These are phyloP conservation scores for Lasius fuliginosus DNA, from an alignment of 2,888 invertebrate species.

Conservation along the genomic window DNA sequence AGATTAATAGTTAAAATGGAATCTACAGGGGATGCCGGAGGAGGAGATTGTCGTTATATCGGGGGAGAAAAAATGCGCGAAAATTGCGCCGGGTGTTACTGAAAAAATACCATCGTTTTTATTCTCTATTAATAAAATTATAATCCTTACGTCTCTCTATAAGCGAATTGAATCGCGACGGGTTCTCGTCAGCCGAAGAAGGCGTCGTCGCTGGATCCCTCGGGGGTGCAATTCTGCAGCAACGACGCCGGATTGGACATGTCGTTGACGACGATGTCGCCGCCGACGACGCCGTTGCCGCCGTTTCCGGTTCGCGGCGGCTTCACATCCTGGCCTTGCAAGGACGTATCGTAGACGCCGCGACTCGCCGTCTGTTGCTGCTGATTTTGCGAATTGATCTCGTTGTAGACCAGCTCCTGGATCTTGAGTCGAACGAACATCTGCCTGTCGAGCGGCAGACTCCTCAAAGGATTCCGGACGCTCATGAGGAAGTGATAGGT, in stretches of 20 bases:
- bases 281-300: constrained; percentile 44
- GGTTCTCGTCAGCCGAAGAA: constrained; percentile 67
- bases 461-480: constrained; percentile 77
- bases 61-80: not conserved
- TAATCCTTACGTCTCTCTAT: constrained; percentile 64
- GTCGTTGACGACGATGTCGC: constrained; percentile 59
- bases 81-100: constrained; percentile 43
- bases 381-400: constrained; percentile 77
- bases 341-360: constrained; percentile 63
- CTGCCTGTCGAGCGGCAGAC: constrained; percentile 78
- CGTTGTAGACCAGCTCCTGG: constrained; percentile 79
- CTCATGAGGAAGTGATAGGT: constrained; percentile 81
- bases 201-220: constrained; percentile 69
- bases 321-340: constrained; percentile 69
- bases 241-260: constrained; percentile 67
- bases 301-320: constrained; percentile 61
- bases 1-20: not conserved
- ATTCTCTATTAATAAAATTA: constrained; percentile 75
- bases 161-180: constrained; percentile 60
- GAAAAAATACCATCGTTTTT: constrained; percentile 74
- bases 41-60: not conserved
- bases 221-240: constrained; percentile 72
- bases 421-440: constrained; percentile 80
- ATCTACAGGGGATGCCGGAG: not conserved
- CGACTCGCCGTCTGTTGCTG: constrained; percentile 59